Percentiles rank a stretch among this genome's conserved stretches.
Evolutionary conservation across 2,113 vertebrate genomes (phyloP).

Genomic region (Tor tambroides): DNA sequence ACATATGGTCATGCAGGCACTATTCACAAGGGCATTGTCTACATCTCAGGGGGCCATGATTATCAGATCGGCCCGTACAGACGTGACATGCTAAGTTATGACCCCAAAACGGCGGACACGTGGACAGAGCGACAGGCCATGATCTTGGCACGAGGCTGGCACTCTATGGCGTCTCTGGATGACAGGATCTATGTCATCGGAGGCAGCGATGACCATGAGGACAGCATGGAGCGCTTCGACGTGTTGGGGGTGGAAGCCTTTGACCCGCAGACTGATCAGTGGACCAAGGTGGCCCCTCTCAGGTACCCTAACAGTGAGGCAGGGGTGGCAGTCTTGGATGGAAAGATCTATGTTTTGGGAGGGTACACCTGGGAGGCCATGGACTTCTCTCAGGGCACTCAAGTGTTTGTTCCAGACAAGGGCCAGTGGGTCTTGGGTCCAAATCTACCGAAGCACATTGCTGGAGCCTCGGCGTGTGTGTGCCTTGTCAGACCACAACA

Average conservation of each 20-base stretch:
- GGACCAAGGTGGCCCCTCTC: constrained; percentile 84
- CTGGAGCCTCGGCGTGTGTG: constrained; percentile 89
- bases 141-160: constrained; percentile 89
- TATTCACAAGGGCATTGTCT: constrained; percentile 83
- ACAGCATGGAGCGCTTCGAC: constrained; percentile 91
- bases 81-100: constrained; percentile 89
- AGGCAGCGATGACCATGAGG: constrained; percentile 89
- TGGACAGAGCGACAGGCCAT: constrained; percentile 89
- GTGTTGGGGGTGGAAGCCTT: constrained; percentile 91
- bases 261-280: constrained; percentile 85
- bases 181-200: constrained; percentile 89
- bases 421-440: constrained; percentile 85
- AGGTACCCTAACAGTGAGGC: constrained; percentile 93
- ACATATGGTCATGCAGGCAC: constrained; percentile 93
- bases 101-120: constrained; percentile 74
- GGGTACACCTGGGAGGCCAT: constrained; percentile 97
- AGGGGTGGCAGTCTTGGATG: constrained; percentile 83
- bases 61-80: constrained; percentile 93
- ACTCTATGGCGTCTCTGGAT: constrained; percentile 91
- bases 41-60: constrained; percentile 94
- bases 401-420: constrained; percentile 84
- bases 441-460: constrained; percentile 87
- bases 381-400: constrained; percentile 86
- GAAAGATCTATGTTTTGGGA: constrained; percentile 89
- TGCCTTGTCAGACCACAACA: constrained; percentile 79